Percentiles rank a stretch among this genome's conserved stretches.
These are phyloP conservation scores for Bostrychus sinensis DNA, from an alignment of 2,113 vertebrate species.

Conservation along the genomic window DNA sequence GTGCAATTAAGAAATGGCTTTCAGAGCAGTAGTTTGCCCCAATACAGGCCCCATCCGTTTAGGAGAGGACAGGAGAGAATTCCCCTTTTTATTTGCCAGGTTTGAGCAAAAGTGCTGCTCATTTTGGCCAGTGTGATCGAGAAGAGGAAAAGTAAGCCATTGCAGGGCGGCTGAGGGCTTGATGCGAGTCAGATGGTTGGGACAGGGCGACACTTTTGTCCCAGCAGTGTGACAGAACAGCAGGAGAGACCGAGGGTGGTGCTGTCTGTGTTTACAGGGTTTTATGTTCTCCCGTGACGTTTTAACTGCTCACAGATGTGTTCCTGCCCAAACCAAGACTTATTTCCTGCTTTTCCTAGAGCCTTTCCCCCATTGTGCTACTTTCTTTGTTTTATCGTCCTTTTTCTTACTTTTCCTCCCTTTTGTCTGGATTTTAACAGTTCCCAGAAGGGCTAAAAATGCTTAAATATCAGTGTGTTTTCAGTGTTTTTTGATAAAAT, in stretches of 20 bases:
- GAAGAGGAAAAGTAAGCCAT: background rate
- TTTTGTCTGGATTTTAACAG: background rate
- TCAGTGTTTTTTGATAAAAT: background rate
- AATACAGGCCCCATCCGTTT: constrained; percentile 57
- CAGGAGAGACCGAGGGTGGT: constrained; percentile 26
- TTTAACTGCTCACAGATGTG: constrained; percentile 75
- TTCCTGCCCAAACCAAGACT: constrained; percentile 55
- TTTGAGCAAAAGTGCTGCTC: constrained; percentile 16
- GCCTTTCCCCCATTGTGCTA: background rate
- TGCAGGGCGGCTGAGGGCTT: constrained; percentile 3
- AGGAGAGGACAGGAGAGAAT: constrained; percentile 40
- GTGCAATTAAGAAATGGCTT: constrained; percentile 21
- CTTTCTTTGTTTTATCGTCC: background rate
- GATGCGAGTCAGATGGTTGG: constrained; percentile 18
- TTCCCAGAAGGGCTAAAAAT: background rate
- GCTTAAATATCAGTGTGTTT: background rate
- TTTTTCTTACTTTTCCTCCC: background rate
- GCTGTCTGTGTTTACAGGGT: constrained; percentile 29
- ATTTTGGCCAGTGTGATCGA: background rate
- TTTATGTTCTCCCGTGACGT: constrained; percentile 60
- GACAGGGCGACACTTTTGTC: constrained; percentile 37
- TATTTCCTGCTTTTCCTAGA: constrained; percentile 61
- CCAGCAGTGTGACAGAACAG: constrained; percentile 23
- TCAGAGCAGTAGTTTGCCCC: constrained; percentile 53
- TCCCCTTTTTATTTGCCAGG: constrained; percentile 37